Evolutionary conservation across 2,797 vertebrate genomes (phyloP).

Genomic region (Phrynocephalus forsythii): DNA sequence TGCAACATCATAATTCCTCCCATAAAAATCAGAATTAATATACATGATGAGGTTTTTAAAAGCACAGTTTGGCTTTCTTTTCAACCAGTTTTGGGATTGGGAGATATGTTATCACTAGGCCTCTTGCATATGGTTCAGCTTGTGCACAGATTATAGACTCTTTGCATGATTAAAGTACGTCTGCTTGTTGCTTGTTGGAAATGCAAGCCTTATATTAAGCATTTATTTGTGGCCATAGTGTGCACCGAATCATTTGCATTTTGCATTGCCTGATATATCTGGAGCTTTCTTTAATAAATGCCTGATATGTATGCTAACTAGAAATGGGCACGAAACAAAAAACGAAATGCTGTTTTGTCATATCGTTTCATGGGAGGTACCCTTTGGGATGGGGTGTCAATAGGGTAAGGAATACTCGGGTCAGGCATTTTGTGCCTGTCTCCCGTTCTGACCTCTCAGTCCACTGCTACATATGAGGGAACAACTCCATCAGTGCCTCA

Average conservation of each 20-base stretch:
- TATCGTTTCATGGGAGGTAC: too few relatives aligned
- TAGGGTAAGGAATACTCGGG: too few relatives aligned
- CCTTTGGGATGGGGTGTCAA: too few relatives aligned
- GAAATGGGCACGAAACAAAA: too few relatives aligned
- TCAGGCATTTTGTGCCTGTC: too few relatives aligned
- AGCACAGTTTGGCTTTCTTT: not conserved
- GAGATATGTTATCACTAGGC: not conserved
- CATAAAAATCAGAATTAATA: conserved; percentile 23
- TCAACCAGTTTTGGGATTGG: not conserved
- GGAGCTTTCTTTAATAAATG: not conserved
- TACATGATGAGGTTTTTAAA: conserved; percentile 2
- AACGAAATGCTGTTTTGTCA: too few relatives aligned
- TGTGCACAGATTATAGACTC: not conserved
- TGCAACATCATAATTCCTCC: conserved; percentile 39
- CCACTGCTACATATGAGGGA: too few relatives aligned
- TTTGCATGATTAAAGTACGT: too few relatives aligned
- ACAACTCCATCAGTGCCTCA: too few relatives aligned
- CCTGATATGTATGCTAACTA: not conserved
- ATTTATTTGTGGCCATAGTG: not conserved
- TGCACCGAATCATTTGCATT: not conserved
- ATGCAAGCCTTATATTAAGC: not conserved
- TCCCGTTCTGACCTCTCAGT: too few relatives aligned
- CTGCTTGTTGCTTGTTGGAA: too few relatives aligned
- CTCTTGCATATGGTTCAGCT: not conserved
- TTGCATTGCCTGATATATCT: not conserved